Evolutionary conservation across 2,113 vertebrate genomes (phyloP).

Genomic region (Argyrosomus japonicus): DNA sequence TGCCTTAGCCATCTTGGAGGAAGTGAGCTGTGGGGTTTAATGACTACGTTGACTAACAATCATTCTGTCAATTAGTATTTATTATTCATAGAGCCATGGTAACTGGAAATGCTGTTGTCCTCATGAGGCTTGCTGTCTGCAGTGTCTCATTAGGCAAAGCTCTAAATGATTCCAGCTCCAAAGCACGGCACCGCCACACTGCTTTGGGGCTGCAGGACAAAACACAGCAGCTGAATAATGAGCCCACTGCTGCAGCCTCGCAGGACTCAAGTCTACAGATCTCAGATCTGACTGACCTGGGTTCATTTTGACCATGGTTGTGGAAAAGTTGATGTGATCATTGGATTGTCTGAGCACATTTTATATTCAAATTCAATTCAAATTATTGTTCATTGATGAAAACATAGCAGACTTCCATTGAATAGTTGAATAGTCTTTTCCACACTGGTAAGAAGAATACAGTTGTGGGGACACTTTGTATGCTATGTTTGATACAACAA

Average conservation of each 20-base stretch:
- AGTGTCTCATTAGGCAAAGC: constrained; percentile 34
- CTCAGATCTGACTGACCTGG: not conserved
- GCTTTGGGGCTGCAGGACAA: constrained; percentile 7
- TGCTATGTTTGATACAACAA: no score
- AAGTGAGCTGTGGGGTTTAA: constrained; percentile 13
- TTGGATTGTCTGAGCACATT: not conserved
- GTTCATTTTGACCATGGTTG: not conserved
- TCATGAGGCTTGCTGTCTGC: constrained; percentile 31
- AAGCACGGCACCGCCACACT: not conserved
- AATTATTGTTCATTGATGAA: not conserved
- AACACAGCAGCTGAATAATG: constrained; percentile 16
- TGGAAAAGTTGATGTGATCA: not conserved
- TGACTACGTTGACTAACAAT: constrained; percentile 20
- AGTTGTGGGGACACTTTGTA: no score
- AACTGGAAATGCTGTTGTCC: constrained; percentile 21
- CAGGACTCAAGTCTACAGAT: not conserved
- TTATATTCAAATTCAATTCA: not conserved
- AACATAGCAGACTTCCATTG: not conserved
- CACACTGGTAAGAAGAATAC: no score
- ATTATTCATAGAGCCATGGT: constrained; percentile 49
- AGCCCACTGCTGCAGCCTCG: not conserved
- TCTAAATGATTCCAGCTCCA: constrained; percentile 15
- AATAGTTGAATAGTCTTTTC: not conserved
- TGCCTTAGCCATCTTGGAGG: not conserved
- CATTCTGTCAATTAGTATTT: constrained; percentile 46